These are phyloP conservation scores for Mycteria americana DNA, from an alignment of 2,797 vertebrate genomes.

Conservation along the genomic window DNA sequence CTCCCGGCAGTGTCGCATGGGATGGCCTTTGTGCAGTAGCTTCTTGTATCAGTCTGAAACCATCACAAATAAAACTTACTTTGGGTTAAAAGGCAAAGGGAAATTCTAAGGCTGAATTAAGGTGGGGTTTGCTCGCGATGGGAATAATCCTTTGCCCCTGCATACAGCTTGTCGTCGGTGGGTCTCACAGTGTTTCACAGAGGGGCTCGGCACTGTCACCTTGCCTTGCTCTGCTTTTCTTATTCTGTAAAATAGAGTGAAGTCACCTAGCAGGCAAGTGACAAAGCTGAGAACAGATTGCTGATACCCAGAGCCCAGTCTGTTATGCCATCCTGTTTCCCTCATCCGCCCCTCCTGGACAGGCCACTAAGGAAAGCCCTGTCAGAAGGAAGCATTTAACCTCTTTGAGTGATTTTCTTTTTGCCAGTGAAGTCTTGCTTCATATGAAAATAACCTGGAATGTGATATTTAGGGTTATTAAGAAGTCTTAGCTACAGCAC, in stretches of 20 bases:
- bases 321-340: neutral
- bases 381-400: neutral
- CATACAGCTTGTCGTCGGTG: fast-evolving
- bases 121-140: fast-evolving
- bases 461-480: neutral
- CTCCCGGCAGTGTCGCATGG: fast-evolving
- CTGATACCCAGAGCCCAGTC: neutral
- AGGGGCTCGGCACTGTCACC: neutral
- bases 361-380: fast-evolving
- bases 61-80: neutral
- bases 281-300: neutral
- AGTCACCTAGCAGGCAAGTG: neutral
- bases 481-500: neutral
- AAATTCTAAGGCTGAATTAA: neutral
- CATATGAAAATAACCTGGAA: neutral
- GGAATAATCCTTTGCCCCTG: neutral
- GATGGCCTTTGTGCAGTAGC: neutral
- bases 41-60: neutral
- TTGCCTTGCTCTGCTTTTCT: neutral
- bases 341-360: neutral
- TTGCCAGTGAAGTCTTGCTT: neutral
- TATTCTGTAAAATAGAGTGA: neutral
- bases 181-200: neutral
- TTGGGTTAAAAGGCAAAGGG: neutral
- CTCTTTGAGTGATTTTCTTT: neutral